These are phyloP conservation scores for Pachyseris speciosa DNA, from an alignment of 64 coral and sea anemone genomes.

Conservation along the genomic window DNA sequence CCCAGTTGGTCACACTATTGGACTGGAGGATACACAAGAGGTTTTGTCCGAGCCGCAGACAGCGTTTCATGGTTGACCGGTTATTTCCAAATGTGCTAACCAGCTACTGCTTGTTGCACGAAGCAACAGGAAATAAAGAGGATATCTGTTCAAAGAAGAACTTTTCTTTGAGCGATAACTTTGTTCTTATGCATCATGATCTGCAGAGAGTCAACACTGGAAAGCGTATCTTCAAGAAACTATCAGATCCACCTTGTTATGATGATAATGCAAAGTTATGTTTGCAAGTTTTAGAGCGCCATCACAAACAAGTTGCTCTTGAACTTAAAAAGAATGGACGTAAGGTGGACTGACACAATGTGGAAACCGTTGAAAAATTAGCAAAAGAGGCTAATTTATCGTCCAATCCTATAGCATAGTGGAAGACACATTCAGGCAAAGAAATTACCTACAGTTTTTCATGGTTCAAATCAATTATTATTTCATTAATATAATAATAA, in stretches of 20 bases:
- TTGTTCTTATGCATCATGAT: conserved; percentile 46
- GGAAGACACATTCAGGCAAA: too few species aligned
- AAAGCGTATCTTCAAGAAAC: too few species aligned
- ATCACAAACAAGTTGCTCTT: conserved; percentile 17
- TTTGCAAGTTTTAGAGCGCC: conserved; percentile 16
- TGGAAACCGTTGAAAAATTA: conserved; percentile 6
- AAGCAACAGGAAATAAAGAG: neutral
- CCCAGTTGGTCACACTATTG: neutral
- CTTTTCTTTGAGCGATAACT: neutral
- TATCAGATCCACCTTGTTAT: neutral
- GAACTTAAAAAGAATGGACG: neutral
- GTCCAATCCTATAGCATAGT: too few species aligned
- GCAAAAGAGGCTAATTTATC: too few species aligned
- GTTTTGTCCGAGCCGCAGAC: conserved; percentile 26
- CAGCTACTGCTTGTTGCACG: conserved; percentile 16
- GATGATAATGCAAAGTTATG: neutral
- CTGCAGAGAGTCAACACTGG: conserved; percentile 12
- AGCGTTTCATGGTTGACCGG: conserved; percentile 20
- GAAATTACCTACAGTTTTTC: too few species aligned
- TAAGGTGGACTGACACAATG: conserved; percentile 16
- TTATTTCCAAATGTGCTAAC: neutral
- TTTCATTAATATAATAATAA: too few species aligned
- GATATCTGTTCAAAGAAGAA: neutral
- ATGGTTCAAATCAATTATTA: too few species aligned
- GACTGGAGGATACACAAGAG: neutral